Evolutionary conservation across 2,113 vertebrate species (phyloP).

Genomic region (Speoplatyrhinus poulsoni): DNA sequence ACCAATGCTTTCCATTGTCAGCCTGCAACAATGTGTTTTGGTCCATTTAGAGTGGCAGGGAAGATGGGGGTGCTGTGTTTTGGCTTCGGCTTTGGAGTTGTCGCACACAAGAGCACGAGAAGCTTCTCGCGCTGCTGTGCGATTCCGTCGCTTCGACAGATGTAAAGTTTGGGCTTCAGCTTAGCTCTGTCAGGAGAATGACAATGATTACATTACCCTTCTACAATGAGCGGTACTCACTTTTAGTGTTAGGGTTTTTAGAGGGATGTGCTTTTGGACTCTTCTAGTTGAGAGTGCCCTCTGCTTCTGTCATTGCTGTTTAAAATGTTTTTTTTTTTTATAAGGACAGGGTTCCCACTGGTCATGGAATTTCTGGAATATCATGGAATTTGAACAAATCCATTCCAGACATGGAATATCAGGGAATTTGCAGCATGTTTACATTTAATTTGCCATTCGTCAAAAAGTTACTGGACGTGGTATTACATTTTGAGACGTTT

Average conservation of each 20-base stretch:
- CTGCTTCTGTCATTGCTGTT: slow-evolving; percentile 1
- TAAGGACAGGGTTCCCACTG: too few relatives aligned
- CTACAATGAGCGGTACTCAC: too few relatives aligned
- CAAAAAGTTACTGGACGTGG: too few relatives aligned
- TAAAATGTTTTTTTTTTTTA: background rate
- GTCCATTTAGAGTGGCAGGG: background rate
- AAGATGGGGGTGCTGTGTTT: background rate
- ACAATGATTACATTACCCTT: background rate
- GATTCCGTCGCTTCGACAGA: background rate
- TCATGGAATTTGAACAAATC: too few relatives aligned
- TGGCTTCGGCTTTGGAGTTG: too few relatives aligned
- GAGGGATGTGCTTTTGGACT: slow-evolving; percentile 2
- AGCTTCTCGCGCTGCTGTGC: too few relatives aligned
- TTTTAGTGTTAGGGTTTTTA: slow-evolving; percentile 1
- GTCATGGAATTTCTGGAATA: too few relatives aligned
- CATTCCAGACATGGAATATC: too few relatives aligned
- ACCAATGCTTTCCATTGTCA: slow-evolving; percentile 3
- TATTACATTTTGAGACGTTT: too few relatives aligned
- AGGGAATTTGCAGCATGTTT: too few relatives aligned
- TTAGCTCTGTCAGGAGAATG: background rate
- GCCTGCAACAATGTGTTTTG: slow-evolving; percentile 2
- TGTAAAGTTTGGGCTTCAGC: background rate
- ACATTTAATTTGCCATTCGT: too few relatives aligned
- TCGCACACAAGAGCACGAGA: too few relatives aligned
- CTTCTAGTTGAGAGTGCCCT: slow-evolving; percentile 26